Percentiles rank a stretch among this genome's conserved stretches.
phyloP scores from a whole-genome alignment of 2,797 vertebrate species.

The Pipistrellus nathusii region DNA sequence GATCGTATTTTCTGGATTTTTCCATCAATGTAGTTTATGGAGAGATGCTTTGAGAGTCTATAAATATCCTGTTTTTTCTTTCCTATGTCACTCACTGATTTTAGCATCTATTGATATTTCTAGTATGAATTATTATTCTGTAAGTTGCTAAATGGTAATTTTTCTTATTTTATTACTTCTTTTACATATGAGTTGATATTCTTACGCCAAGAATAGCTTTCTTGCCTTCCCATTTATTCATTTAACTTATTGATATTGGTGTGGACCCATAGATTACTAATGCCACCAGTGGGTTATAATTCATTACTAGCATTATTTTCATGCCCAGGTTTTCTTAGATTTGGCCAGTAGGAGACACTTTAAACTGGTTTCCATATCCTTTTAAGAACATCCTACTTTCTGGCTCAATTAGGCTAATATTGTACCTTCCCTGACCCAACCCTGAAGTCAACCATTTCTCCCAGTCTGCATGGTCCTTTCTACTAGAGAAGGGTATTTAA shows the following conservation, averaged over 20 bases:
- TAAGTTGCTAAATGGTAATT: constrained; percentile 7
- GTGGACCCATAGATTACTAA: neutral
- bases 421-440: neutral
- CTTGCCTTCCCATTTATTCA: neutral
- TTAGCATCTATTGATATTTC: constrained; percentile 29
- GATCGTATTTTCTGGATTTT: neutral
- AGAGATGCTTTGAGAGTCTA: neutral
- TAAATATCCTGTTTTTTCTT: neutral
- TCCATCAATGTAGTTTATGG: neutral
- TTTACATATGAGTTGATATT: constrained; percentile 23
- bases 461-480: neutral
- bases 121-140: neutral
- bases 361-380: neutral
- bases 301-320: neutral
- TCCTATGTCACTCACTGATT: neutral
- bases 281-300: neutral
- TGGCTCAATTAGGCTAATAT: neutral
- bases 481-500: neutral
- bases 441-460: neutral
- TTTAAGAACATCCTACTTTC: neutral
- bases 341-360: neutral
- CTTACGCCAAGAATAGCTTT: constrained; percentile 37
- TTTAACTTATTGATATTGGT: neutral
- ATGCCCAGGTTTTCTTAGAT: neutral
- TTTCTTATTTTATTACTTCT: neutral